Percentiles rank a stretch among this genome's conserved stretches.
These are phyloP conservation scores for Saturnia japonica DNA, from an alignment of 2,888 invertebrate genomes.

Conservation along the genomic window DNA sequence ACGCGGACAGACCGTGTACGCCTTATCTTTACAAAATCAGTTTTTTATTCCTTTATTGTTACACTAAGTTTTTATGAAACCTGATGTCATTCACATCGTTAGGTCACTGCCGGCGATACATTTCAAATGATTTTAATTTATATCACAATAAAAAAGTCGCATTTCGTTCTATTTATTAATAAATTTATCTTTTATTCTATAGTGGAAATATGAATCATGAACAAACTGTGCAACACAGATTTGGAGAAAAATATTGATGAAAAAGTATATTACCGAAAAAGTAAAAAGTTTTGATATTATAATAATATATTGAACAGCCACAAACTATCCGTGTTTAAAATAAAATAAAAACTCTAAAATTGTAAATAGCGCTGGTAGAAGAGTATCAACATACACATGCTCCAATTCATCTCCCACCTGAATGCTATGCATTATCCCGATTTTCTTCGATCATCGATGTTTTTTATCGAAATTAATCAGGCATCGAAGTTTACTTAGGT, in stretches of 20 bases:
- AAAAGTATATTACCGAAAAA: not conserved
- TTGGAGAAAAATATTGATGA: not conserved
- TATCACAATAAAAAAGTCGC: not conserved
- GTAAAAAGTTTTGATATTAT: not conserved
- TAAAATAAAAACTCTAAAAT: not conserved
- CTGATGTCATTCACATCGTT: slow-evolving; percentile 69
- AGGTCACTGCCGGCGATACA: slow-evolving; percentile 28
- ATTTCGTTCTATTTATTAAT: slow-evolving; percentile 1
- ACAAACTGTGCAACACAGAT: not conserved
- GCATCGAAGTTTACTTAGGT: no score
- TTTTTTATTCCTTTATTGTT: slow-evolving; percentile 54
- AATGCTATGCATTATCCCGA: not conserved
- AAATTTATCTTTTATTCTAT: not conserved
- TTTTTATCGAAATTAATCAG: no score
- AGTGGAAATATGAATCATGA: not conserved
- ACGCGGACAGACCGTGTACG: slow-evolving; percentile 52
- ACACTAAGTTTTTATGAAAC: slow-evolving; percentile 56
- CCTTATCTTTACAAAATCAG: slow-evolving; percentile 62
- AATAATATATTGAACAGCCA: not conserved
- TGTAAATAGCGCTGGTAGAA: not conserved
- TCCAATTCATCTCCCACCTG: not conserved
- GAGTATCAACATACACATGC: not conserved
- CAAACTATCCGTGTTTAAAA: not conserved
- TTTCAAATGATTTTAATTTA: slow-evolving; percentile 16
- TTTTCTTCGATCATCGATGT: no score